phyloP scores from a whole-genome alignment of 2,888 invertebrate genomes.

The Drosophila nr. perissopoda region DNA sequence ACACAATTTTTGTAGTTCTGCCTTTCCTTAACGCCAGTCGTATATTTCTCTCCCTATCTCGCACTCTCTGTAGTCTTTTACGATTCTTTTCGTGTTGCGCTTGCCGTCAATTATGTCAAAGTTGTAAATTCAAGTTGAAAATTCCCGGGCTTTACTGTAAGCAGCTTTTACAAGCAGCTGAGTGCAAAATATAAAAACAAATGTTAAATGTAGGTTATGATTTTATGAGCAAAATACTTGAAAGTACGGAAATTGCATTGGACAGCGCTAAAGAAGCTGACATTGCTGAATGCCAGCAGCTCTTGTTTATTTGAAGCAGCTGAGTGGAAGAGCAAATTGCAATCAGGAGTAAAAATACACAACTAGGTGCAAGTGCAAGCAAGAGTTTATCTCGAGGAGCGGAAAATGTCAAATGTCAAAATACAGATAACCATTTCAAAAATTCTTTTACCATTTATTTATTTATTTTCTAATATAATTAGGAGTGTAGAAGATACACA shows the following conservation, averaged over 20 bases:
- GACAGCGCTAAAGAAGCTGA: background rate
- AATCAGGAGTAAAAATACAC: constrained; percentile 25
- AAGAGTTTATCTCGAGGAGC: background rate
- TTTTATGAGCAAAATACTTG: constrained; percentile 27
- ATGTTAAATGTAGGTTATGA: constrained; percentile 57
- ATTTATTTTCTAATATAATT: background rate
- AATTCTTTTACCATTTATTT: background rate
- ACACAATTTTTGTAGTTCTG: constrained; percentile 29
- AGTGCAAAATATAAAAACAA: constrained; percentile 38
- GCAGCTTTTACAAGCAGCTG: constrained; percentile 58
- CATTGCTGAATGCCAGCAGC: background rate
- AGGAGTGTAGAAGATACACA: accelerated
- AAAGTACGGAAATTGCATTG: constrained; percentile 1
- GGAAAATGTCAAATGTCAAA: background rate
- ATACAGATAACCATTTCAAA: background rate
- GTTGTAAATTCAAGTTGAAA: constrained; percentile 73
- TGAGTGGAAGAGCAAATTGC: constrained; percentile 26
- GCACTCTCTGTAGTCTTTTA: background rate
- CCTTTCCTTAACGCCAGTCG: background rate
- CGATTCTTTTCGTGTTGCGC: constrained; percentile 13
- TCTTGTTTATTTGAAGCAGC: constrained; percentile 10
- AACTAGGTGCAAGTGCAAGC: constrained; percentile 8
- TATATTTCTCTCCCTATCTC: background rate
- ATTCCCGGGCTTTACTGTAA: constrained; percentile 59
- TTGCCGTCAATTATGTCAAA: constrained; percentile 80